Conservation (phyloP, 1,140 invertebrate species). For the Drosophila miranda region DNA sequence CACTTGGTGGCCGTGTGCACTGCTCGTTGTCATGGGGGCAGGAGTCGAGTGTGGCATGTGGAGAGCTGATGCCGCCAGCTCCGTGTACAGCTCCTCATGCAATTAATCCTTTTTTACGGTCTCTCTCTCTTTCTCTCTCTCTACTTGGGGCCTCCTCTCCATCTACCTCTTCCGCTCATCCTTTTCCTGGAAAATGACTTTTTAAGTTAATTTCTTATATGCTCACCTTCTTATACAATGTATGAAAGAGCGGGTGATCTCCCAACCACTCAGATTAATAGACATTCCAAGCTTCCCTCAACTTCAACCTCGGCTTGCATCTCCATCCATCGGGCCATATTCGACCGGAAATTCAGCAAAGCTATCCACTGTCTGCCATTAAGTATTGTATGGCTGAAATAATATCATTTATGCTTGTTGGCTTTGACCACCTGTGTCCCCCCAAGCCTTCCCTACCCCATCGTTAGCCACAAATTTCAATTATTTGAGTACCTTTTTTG, state of each 20-base stretch:
- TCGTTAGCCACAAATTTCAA: conserved; percentile 1
- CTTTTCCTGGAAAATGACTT: conserved; percentile 72
- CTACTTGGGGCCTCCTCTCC: conserved; percentile 5
- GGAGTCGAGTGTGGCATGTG: conserved; percentile 2
- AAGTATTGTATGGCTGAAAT: not conserved
- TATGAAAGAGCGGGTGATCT: not conserved
- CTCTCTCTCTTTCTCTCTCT: not conserved
- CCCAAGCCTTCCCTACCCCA: no score
- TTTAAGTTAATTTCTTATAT: conserved; percentile 78
- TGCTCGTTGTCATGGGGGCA: conserved; percentile 18
- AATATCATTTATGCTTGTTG: conserved; percentile 1
- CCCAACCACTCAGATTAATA: no score
- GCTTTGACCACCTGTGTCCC: conserved; percentile 4
- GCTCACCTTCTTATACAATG: conserved; percentile 22
- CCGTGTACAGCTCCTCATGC: conserved; percentile 48
- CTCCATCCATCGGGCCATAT: conserved; percentile 1
- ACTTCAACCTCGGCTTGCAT: not conserved
- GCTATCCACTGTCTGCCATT: no score
- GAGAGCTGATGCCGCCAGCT: conserved; percentile 27
- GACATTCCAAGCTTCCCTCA: not conserved
- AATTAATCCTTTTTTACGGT: conserved; percentile 75
- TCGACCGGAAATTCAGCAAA: no score
- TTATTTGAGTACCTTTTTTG: conserved; percentile 21
- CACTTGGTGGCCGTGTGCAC: conserved; percentile 47
- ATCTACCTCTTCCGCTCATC: conserved; percentile 22